These are phyloP conservation scores for Athetis lepigone DNA, from an alignment of 2,888 invertebrate genomes.

Conservation along the genomic window DNA sequence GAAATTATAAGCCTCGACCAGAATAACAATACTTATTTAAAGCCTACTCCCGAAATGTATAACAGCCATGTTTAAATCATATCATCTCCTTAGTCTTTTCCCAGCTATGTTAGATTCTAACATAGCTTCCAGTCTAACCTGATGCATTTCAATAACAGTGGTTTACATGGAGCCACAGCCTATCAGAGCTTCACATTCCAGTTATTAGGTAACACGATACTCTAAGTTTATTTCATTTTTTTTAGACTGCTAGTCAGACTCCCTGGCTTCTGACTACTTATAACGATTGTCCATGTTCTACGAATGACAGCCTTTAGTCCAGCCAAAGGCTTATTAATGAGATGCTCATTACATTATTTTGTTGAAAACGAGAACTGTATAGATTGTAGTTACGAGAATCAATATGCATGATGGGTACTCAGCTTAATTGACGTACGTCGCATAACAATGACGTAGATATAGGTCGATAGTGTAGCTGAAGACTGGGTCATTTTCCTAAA, in stretches of 20 bases:
- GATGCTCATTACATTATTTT: slow-evolving; percentile 13
- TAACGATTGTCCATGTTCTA: no score
- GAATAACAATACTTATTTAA: slow-evolving; percentile 22
- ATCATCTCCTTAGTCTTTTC: no score
- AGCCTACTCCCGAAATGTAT: background rate
- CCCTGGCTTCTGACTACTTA: no score
- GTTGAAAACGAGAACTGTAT: slow-evolving; percentile 31
- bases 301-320: no score
- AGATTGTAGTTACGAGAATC: slow-evolving; percentile 31
- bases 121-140: no score
- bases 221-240: no score
- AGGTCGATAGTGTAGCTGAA: slow-evolving; percentile 8
- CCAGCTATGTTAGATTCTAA: no score
- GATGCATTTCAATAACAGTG: no score
- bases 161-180: no score
- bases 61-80: background rate
- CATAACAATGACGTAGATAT: slow-evolving; percentile 12
- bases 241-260: no score
- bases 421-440: slow-evolving; percentile 13
- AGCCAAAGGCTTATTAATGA: background rate
- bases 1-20: slow-evolving; percentile 41
- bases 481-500: background rate
- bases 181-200: no score
- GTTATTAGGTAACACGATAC: no score
- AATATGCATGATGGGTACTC: slow-evolving; percentile 37